Percentiles rank a stretch among this genome's conserved stretches.
Evolutionary conservation across 2,888 invertebrate genomes (phyloP).

Genomic region (Tuta absoluta): DNA sequence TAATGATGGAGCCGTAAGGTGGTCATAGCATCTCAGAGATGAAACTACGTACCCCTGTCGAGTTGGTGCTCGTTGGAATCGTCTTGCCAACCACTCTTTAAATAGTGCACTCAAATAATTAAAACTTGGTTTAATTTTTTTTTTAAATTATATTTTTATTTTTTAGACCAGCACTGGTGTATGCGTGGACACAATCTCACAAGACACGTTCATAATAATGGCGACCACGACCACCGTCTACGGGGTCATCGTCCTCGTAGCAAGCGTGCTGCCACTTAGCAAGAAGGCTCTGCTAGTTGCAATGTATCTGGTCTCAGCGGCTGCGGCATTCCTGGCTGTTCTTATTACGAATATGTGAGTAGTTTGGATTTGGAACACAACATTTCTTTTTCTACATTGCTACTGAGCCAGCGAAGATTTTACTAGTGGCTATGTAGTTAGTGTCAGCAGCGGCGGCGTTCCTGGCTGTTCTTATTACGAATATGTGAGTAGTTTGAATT

Average conservation of each 20-base stretch:
- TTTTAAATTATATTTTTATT: neutral
- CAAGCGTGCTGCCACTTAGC: slow-evolving; percentile 58
- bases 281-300: slow-evolving; percentile 60
- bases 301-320: slow-evolving; percentile 58
- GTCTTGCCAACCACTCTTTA: too few relatives aligned
- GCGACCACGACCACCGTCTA: slow-evolving; percentile 62
- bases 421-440: slow-evolving; percentile 59
- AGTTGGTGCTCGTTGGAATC: too few relatives aligned
- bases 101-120: too few relatives aligned
- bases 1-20: too few relatives aligned
- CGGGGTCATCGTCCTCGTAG: slow-evolving; percentile 53
- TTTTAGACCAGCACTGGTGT: slow-evolving; percentile 44
- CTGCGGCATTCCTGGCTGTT: slow-evolving; percentile 56
- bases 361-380: neutral
- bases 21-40: too few relatives aligned
- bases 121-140: too few relatives aligned
- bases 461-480: slow-evolving; percentile 52
- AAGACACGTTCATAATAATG: slow-evolving; percentile 63
- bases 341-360: slow-evolving; percentile 57
- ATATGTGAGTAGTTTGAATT: slow-evolving; percentile 47
- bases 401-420: slow-evolving; percentile 61
- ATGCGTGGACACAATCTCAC: slow-evolving; percentile 63
- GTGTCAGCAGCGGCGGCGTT: slow-evolving; percentile 57
- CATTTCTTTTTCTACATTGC: slow-evolving; percentile 35
- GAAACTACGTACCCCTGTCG: too few relatives aligned